Percentiles rank a stretch among this genome's conserved stretches.
phyloP scores from a whole-genome alignment of 2,888 invertebrate genomes.

The Homarus gammarus region DNA sequence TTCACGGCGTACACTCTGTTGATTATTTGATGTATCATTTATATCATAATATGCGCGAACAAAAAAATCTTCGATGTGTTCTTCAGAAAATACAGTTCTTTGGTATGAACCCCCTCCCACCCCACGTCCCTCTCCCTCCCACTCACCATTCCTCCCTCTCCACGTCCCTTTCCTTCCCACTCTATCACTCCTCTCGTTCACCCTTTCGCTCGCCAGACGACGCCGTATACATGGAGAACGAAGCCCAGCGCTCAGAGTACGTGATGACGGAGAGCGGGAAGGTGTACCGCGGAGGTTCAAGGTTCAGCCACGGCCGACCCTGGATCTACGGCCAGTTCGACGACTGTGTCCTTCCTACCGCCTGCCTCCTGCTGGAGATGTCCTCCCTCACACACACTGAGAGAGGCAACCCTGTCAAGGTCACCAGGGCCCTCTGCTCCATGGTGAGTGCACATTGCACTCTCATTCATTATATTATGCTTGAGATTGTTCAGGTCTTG shows the following conservation, averaged over 20 bases:
- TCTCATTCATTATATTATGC: too few species aligned
- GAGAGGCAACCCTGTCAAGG: constrained; percentile 85
- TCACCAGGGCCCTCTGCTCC: constrained; percentile 86
- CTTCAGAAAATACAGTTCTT: too few species aligned
- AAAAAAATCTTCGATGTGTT: too few species aligned
- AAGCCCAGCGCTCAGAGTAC: constrained; percentile 86
- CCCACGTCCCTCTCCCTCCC: neutral
- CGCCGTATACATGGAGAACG: constrained; percentile 87
- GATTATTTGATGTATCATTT: too few species aligned
- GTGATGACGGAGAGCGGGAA: constrained; percentile 90
- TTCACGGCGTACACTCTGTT: too few species aligned
- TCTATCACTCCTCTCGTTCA: neutral
- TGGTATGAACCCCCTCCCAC: too few species aligned
- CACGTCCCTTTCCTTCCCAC: neutral
- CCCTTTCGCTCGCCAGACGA: constrained; percentile 82
- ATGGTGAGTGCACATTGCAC: constrained; percentile 85
- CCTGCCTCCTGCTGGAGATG: constrained; percentile 86
- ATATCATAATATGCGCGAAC: too few species aligned
- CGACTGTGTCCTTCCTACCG: constrained; percentile 85
- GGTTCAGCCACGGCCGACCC: constrained; percentile 86
- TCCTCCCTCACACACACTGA: constrained; percentile 84
- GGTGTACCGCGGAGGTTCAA: constrained; percentile 90
- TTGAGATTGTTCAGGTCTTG: too few species aligned
- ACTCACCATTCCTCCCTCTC: neutral
- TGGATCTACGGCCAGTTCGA: constrained; percentile 93